These are phyloP conservation scores for Liposcelis brunnea DNA, from an alignment of 2,888 invertebrate species.

Conservation along the genomic window DNA sequence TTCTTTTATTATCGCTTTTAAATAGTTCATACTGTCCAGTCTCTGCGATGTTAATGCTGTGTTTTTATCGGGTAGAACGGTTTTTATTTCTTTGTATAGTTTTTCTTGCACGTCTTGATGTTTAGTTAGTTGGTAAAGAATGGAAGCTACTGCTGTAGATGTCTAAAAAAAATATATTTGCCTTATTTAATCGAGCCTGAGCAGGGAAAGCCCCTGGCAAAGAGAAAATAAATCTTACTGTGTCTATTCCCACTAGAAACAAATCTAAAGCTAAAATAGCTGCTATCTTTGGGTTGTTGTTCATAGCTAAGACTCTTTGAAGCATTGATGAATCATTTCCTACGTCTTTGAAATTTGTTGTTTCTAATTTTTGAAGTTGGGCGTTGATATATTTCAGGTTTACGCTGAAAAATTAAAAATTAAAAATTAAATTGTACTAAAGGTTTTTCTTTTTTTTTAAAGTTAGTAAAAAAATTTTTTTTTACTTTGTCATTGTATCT, in stretches of 20 bases:
- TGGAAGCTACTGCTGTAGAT: constrained; percentile 57
- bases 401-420: constrained; percentile 31
- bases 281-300: constrained; percentile 40
- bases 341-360: constrained; percentile 19
- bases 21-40: constrained; percentile 43
- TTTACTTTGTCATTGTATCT: constrained; percentile 48
- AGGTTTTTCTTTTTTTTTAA: background rate
- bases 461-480: constrained; percentile 8
- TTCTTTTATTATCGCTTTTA: constrained; percentile 58
- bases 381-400: constrained; percentile 42
- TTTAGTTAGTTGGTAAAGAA: constrained; percentile 49
- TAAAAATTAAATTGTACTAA: background rate
- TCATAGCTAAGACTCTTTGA: constrained; percentile 41
- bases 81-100: constrained; percentile 38
- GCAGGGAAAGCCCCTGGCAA: too few relatives aligned
- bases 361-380: constrained; percentile 29
- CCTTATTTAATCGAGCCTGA: too few relatives aligned
- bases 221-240: constrained; percentile 31
- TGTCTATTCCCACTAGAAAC: constrained; percentile 64
- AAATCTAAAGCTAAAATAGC: constrained; percentile 56
- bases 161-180: constrained; percentile 38
- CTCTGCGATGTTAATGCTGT: constrained; percentile 35
- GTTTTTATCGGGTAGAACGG: constrained; percentile 29
- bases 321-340: constrained; percentile 36
- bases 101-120: constrained; percentile 46